Evolutionary conservation across 1,140 invertebrate genomes (phyloP), one percentile per base, ranked within the genome.

Genomic region (Meloidogyne floridensis): DNA sequence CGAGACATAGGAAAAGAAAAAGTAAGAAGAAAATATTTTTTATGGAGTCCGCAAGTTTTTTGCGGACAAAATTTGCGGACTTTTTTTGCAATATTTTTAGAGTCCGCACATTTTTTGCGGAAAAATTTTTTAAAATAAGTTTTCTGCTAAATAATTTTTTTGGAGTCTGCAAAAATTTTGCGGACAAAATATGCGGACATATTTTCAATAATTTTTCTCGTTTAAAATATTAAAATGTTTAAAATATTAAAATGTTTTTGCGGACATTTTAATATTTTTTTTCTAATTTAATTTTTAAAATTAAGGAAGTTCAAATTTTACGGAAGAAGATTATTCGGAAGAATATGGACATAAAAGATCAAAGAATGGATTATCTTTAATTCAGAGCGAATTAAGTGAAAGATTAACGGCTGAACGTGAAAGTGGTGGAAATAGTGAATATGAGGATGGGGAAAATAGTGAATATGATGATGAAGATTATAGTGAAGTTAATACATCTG

Each of bases 371-470:
- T 7, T 65, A 0, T 15, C 56, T 59, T 59, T 59, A n/a, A 15
- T n/a, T n/a, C 59, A 65, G 7, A 65, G 59, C 7, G 59, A 65
- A n/a, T n/a, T 43, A 20, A 42, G n/a, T n/a, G 72, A 75, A 43
- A 72, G 69, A 20, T 65, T 82, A 15, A 59, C 59, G 4, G 73
- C 80, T 13, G 82, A 83, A 65, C 70, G 82, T 56, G 82, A 83
- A 47, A 83, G 82, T 70, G 80, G 80, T 18, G 80, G 80, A 15
- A 82, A 83, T 47, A 51, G 75, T 7, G 86, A 87, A 54, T 75
- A 78, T 11, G 77, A 81, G n/a, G 81, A 77, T 9, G 72, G 53
- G 20, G 79, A 80, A 20, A 70, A 65, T 51, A 59, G 18, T 32
- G 85, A 84, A 2, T 32, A 83, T 11, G 72, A 42, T 59, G 83